Evolutionary conservation across 1,140 invertebrate genomes (phyloP), one percentile per base, ranked within the genome.

Genomic region (Hormaphis cornu): DNA sequence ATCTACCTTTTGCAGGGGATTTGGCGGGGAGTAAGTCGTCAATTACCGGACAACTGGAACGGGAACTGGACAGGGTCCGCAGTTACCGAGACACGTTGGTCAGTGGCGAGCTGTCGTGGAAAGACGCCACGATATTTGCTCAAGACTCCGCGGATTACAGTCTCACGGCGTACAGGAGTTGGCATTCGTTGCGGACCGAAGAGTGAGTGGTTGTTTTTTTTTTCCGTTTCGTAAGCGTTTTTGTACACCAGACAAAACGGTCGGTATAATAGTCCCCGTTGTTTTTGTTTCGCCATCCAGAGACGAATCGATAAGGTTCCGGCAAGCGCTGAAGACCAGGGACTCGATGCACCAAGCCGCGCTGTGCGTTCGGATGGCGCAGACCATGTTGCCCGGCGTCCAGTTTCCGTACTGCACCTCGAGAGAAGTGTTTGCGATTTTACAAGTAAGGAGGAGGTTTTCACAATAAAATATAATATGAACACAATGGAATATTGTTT

Each of bases 341-440:
- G 84, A 85, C 73, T 82, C 83, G 71, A 75, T 86, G 14, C 79
- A 85, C 6, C 82, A 83, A 52, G 83, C 84, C 0, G 79, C 76
- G 8, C 80, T 84, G 71, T 84, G 83, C 75, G 77, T 86, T 12
- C 77, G 79, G 59, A 80, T 77, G 22, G 82, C 83, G 26, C 82
- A 85, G 63, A 72, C 79, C 6, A 83, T 84, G 74, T 76, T 86
- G 26, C 79, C 78, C 8, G 79, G 80, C n/a, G 82, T 85, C 12
- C 74, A 81, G 70, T 85, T 86, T 71, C 84, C 84, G 0, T 86
- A 86, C 74, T 85, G 82, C 70, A 82, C 81, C n/a, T 75, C 78
- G 20, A 77, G 79, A 54, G 85, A 86, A 75, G 78, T 86, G 8
- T 74, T 75, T 4, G 81, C 81, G 0, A 75, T 86, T 16, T 74